Base-by-base conservation (phyloP, 2,113 vertebrate genomes). In the Natator depressus region DNA sequence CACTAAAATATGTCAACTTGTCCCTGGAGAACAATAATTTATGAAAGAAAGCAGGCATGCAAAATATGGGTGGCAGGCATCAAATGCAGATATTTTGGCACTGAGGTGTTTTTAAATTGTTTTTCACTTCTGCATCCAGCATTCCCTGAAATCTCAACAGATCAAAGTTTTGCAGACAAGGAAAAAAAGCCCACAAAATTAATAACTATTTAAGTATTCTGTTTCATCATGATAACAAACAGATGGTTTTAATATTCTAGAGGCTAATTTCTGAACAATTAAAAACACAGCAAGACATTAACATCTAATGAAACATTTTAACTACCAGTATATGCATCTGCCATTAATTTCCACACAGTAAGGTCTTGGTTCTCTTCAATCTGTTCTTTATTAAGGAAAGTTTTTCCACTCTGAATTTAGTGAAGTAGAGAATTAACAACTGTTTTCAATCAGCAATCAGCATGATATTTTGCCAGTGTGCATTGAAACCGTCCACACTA, bases 231-330 rank as follows among this genome's bases (percentile, higher is more conserved):
- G 98, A 99, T 98, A 98, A 98, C 98, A 99, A 99, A 99, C 99
- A 99, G 99, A 99, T 99, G 99, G 99, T 99, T 99, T 99, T 99
- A 99, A 99, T 99, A 99, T 99, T 99, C 99, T 98, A 98, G 98
- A 99, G 99, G 99, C 99, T 99, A 99, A 99, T 99, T 99, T 99
- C 99, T 98, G 98, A 99, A 99, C 99, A 99, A 99, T 99, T 99
- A 99, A 99, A 99, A 99, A 99, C 99, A 99, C 99, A 99, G 98
- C 98, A 97, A 99, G 99, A 99, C 99, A 99, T 99, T 99, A 99
- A 98, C 98, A 99, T 99, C 99, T 99, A 99, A 99, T 99, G 99
- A 99, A 99, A 99, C 99, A 99, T 99, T 99, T 99, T 99, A 99
- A 99, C 99, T 99, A 99, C 98, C 98, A 99, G 98, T 99, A 98